Conservation (phyloP, 1,140 invertebrate species). For the Aethina tumida region DNA sequence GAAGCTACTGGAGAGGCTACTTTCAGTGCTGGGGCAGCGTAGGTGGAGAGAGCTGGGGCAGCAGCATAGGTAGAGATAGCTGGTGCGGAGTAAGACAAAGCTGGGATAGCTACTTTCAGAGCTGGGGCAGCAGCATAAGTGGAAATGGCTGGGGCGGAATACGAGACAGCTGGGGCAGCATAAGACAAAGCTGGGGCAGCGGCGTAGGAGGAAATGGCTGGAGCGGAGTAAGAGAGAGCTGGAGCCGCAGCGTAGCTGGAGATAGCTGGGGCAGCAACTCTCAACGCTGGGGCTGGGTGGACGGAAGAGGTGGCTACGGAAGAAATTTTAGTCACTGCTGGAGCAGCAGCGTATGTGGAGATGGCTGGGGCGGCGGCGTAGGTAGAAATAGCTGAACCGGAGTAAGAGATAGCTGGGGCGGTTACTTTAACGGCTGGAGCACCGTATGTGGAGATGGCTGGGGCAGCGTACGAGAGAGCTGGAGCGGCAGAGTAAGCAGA, state of each 20-base stretch:
- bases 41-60: not conserved
- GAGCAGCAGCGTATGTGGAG: not conserved
- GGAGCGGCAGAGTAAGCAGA: not conserved
- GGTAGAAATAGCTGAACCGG: not conserved
- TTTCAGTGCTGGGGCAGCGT: constrained; percentile 1
- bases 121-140: not conserved
- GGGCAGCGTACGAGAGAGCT: constrained; percentile 1
- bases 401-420: constrained; percentile 1
- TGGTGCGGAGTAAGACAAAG: constrained; percentile 4
- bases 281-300: not conserved
- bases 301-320: constrained; percentile 1
- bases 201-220: not conserved
- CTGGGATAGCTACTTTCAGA: not conserved
- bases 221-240: not conserved
- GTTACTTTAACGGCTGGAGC: not conserved
- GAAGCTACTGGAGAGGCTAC: too few species aligned
- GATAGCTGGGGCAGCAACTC: not conserved
- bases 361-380: not conserved
- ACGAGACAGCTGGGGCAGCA: not conserved
- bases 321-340: not conserved
- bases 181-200: constrained; percentile 1
- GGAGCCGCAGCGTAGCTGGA: not conserved
- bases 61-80: not conserved
- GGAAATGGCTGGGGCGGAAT: not conserved
- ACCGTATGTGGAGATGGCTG: not conserved